These are phyloP conservation scores for Mastacembelus armatus DNA, from an alignment of 2,797 vertebrate genomes.

Conservation along the genomic window DNA sequence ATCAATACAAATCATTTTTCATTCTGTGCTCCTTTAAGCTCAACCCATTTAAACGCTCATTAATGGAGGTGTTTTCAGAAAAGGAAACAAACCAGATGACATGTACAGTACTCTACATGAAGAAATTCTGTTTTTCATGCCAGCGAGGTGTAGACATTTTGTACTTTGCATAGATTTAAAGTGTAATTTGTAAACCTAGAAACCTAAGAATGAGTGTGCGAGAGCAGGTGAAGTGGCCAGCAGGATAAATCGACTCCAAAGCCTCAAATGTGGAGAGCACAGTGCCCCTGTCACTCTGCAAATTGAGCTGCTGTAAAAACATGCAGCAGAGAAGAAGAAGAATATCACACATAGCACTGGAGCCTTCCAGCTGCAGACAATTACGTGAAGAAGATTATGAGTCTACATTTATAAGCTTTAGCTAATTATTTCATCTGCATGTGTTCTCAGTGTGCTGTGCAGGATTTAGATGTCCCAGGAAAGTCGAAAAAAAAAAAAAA, in stretches of 20 bases:
- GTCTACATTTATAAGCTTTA: constrained; percentile 86
- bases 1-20: constrained; percentile 90
- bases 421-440: constrained; percentile 85
- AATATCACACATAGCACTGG: constrained; percentile 64
- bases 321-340: constrained; percentile 42
- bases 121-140: background rate
- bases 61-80: constrained; percentile 75
- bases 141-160: constrained; percentile 29
- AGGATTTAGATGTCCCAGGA: constrained; percentile 84
- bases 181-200: constrained; percentile 42
- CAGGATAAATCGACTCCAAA: constrained; percentile 19
- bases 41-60: constrained; percentile 90
- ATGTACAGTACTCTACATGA: constrained; percentile 6
- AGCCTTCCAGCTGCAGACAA: constrained; percentile 80
- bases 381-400: constrained; percentile 82
- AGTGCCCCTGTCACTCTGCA: constrained; percentile 17
- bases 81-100: constrained; percentile 37
- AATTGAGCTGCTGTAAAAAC: constrained; percentile 35
- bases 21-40: constrained; percentile 90
- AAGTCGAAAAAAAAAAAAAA: constrained; percentile 74
- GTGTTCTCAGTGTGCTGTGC: constrained; percentile 74
- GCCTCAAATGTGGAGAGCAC: constrained; percentile 9
- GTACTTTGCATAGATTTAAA: constrained; percentile 46
- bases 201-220: constrained; percentile 29
- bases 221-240: constrained; percentile 41